Base-by-base conservation (phyloP, 2,797 vertebrate genomes). In the Sphaeramia orbicularis region DNA sequence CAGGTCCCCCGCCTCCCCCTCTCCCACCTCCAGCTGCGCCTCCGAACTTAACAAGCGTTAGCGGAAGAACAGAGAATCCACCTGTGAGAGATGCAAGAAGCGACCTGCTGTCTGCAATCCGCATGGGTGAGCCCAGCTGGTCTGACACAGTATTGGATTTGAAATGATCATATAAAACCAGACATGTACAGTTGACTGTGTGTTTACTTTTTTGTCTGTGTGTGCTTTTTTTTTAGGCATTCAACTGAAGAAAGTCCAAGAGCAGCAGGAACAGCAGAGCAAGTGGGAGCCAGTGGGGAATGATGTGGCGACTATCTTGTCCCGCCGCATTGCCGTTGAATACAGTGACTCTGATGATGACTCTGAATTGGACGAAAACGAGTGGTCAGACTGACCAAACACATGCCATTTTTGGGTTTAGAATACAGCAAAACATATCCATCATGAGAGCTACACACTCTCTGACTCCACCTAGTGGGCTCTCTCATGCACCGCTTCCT, bases 341-440 rank as follows among this genome's bases (percentile, higher is more conserved):
- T 99, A 97, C 80, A 99, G 95, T 2, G 95, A 98, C 78, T 97
- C 97, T 1, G 97, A 99, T 24, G 96, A 97, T 1, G 96, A 98
- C 74, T 98, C 97, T 7, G 97, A 98, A 43, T 94, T 96, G 50
- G 97, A 99, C 27, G 96, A 96, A 81, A 96, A 97, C 4, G 96
- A 98, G 85, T 99, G 97, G 97, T 92, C 96, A 43, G 97, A 99
- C 86, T 98, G 86, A 95, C 80, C 13, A 6, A 19, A 48, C 55
- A 30, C 10, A 32, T 27, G 24, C 6, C 27, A 24, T 27, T 27
- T 27, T 6, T 5, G 24, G 24, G 24, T 3, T 2, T 27, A 27
- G 2, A 27, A 4, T 27, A 6, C 27, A 4, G 3, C 27, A 27
- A 27, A 2, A 27, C 24, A 27, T 27, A 6, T 27, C 24, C 24